Base-by-base conservation (phyloP, 2,797 vertebrate species). In the Sparidentex hasta region DNA sequence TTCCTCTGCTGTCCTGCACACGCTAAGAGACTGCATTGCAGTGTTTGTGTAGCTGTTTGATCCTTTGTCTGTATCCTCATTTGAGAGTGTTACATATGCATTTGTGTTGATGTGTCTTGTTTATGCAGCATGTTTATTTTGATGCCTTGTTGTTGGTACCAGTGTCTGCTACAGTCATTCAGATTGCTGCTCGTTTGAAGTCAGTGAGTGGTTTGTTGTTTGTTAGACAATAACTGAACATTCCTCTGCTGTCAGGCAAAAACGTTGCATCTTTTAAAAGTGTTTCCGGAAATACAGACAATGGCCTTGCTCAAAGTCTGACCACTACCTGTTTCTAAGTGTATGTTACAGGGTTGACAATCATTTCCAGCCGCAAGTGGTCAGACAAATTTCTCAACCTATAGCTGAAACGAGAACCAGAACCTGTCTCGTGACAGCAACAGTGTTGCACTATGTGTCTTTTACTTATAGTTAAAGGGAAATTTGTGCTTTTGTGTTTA, bases 31-130 rank as follows among this genome's bases (percentile, higher is more conserved):
- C 85, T 80, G 81, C 79, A 87, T 83, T 88, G 87, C 74, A 71
- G 84, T 90, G 74, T 81, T 84, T 86, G 78, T 87, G 77, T 70
- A 56, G 44, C 74, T 64, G 63, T 84, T 85, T 82, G 67, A 59
- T 65, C 65, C 52, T 58, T n/a, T 12, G 43, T 80, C 63, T 76
- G 57, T 88, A 63, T 58, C 50, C 18, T 81, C 70, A 71, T 75
- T 70, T 74, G 11, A 21, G 63, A 83, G 43, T 73, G 56, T 57
- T 44, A 62, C 70, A 80, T 72, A 29, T 85, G 51, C 74, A 79
- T 77, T 51, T 38, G 52, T 80, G 51, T 73, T 78, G 38, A 44
- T 65, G 48, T 85, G 74, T 65, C 20, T 55, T 69, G 48, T 55
- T 82, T 57, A 27, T 70, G 48, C 23, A 58, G 83, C 88, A 88